Base-by-base conservation (phyloP, 1,140 invertebrate species). In the Zaprionus davidi region DNA sequence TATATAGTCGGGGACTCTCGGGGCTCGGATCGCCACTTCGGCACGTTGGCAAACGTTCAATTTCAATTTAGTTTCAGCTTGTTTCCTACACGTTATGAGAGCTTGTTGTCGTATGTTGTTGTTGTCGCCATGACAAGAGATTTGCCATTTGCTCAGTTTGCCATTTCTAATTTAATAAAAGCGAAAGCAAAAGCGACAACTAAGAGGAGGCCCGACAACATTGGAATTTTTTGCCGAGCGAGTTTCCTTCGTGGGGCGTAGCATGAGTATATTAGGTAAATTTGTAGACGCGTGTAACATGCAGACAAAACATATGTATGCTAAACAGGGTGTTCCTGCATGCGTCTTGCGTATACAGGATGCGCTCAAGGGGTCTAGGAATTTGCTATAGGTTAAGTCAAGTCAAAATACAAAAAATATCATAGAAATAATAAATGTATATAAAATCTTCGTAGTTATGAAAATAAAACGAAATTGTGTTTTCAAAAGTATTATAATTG, bases 21-120 rank as follows among this genome's bases (percentile, higher is more conserved):
- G 41, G 79, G 63, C 46, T 85, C 82, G 78, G 66, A 75, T 76
- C n/a, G n/a, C 71, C 66, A 34, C 64, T 64, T 58, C 65, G 53
- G 65, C 64, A 59, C 55, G 31, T 88, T 88, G 84, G 84, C 84
- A 88, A 65, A 62, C 68, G 70, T 66, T 90, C 84, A 88, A 88
- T 73, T 65, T 71, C 57, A 60, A 28, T 58, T 34, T 28, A 34
- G n/a, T 58, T 58, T 62, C 28, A 13, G 24, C 12, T 26, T 49
- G 31, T 34, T 63, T 53, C 24, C 24, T 41, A 79, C 79, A 70
- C 77, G 78, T 67, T 76, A 76, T 79, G 78, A 67, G 51, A 24
- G 53, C 6, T 44, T 17, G 51, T 55, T 56, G 44, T 26, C 26
- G 56, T 2, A 22, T 57, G 22, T 59, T 38, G 67, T 72, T 1